These are phyloP conservation scores for Halcyon leucocephala DNA, from an alignment of 2,797 vertebrate species.

Conservation along the genomic window DNA sequence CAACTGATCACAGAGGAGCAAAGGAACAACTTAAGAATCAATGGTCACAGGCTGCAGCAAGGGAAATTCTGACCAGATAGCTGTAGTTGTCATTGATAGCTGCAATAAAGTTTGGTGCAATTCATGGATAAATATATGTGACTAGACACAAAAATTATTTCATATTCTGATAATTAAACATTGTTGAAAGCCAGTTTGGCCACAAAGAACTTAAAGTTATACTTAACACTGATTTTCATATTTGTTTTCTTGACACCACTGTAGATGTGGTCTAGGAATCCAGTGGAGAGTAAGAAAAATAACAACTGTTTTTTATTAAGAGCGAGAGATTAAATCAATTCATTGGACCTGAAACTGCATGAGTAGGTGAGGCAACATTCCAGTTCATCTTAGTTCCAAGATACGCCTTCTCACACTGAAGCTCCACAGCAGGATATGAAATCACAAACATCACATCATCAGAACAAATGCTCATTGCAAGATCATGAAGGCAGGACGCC, in stretches of 20 bases:
- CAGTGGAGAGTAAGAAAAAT: conserved; percentile 58
- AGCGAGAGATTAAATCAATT: conserved; percentile 68
- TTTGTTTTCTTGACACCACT: conserved; percentile 24
- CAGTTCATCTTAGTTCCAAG: conserved; percentile 66
- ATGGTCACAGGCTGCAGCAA: not conserved
- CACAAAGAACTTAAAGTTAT: not conserved
- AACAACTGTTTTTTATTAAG: conserved; percentile 71
- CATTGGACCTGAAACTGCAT: conserved; percentile 70
- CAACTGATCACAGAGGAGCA: not conserved
- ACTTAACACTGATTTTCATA: not conserved
- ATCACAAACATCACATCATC: conserved; percentile 75
- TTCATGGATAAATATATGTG: not conserved
- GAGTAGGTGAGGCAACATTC: conserved; percentile 72
- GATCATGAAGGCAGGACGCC: conserved; percentile 39
- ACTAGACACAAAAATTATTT: not conserved
- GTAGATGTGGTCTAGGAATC: conserved; percentile 36
- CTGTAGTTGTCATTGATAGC: not conserved
- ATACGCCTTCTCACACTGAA: conserved; percentile 65
- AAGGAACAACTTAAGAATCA: not conserved
- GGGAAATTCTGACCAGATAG: not conserved
- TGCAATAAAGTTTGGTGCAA: not conserved
- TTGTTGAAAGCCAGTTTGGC: not conserved
- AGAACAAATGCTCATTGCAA: conserved; percentile 65
- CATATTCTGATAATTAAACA: not conserved
- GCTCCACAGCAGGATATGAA: conserved; percentile 70